These are phyloP conservation scores for Sepioteuthis lessoniana DNA, from an alignment of 2,888 invertebrate species.

Conservation along the genomic window DNA sequence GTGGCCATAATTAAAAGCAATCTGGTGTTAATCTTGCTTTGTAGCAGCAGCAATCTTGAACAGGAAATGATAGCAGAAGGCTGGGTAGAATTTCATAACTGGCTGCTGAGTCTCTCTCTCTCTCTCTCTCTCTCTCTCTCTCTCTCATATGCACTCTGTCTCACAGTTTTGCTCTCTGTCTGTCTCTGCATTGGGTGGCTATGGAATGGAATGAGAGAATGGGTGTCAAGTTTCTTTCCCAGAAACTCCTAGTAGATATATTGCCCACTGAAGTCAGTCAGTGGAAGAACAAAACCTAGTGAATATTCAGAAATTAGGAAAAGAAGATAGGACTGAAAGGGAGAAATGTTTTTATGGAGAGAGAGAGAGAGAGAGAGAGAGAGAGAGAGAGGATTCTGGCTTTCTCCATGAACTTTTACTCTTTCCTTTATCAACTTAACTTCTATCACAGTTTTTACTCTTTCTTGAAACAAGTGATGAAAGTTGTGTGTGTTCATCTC, in stretches of 20 bases:
- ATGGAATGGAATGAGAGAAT: neutral
- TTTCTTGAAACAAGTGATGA: slow-evolving; percentile 12
- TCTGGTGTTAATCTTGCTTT: neutral
- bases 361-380: neutral
- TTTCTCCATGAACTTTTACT: neutral
- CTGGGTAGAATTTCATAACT: too few species aligned
- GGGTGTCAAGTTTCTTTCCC: neutral
- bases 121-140: neutral
- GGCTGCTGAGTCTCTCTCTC: neutral
- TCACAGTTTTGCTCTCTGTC: neutral
- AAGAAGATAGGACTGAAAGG: neutral
- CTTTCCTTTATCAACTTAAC: neutral
- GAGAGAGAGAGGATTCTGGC: neutral
- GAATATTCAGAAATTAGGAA: neutral
- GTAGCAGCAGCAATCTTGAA: neutral
- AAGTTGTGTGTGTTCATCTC: neutral
- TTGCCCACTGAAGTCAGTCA: neutral
- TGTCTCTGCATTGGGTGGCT: neutral
- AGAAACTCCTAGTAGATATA: neutral
- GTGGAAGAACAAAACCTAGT: neutral
- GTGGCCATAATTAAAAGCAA: neutral
- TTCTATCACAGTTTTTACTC: neutral
- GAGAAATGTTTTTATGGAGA: neutral
- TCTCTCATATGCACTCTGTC: neutral
- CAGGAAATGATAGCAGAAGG: too few species aligned